Percentiles rank a stretch among this genome's conserved stretches.
These are phyloP conservation scores for Mimumesa dahlbomi DNA, from an alignment of 2,888 invertebrate species.

Conservation along the genomic window DNA sequence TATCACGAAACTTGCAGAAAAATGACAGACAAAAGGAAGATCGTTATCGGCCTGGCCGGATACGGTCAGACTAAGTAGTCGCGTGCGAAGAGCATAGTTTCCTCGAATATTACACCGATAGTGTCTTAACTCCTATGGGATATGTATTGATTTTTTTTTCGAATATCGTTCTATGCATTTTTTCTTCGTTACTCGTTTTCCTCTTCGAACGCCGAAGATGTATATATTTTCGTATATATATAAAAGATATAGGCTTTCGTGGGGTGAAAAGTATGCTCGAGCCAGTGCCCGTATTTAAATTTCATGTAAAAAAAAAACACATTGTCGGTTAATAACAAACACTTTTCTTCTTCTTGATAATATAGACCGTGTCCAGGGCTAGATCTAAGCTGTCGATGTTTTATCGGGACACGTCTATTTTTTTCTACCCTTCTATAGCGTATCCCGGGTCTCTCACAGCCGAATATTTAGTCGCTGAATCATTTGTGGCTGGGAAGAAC, in stretches of 20 bases:
- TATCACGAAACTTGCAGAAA: background rate
- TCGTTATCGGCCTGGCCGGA: conserved; percentile 1
- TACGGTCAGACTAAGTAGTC: conserved; percentile 18
- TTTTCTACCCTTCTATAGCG: no score
- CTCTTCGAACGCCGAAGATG: background rate
- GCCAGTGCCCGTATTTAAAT: background rate
- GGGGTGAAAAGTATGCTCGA: conserved; percentile 53
- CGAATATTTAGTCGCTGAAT: no score
- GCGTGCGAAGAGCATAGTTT: conserved; percentile 46
- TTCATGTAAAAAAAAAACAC: background rate
- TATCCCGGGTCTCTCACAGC: no score
- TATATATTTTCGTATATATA: conserved; percentile 5
- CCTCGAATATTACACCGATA: conserved; percentile 37
- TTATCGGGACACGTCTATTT: no score
- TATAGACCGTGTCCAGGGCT: no score
- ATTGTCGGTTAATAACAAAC: no score
- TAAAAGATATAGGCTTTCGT: background rate
- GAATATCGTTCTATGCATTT: conserved; percentile 25
- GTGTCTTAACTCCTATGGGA: conserved; percentile 66
- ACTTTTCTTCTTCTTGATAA: no score
- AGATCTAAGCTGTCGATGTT: no score
- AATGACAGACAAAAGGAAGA: background rate
- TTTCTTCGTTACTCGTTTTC: background rate
- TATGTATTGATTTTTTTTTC: conserved; percentile 67
- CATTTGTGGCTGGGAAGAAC: no score